Base-by-base conservation (phyloP, 2,888 invertebrate genomes). In the Chrysolina haemoptera region DNA sequence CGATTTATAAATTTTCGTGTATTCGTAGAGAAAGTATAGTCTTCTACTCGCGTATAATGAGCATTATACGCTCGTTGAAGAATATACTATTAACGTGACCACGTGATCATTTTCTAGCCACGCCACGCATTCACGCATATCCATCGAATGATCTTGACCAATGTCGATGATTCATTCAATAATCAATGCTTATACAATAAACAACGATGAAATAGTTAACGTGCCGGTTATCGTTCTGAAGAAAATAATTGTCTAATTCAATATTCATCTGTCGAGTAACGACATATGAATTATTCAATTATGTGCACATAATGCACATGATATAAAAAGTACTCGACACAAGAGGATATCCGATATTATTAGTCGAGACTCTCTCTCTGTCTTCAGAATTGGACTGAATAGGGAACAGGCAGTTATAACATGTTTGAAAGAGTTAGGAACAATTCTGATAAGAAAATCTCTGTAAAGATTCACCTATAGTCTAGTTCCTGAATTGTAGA, bases 231-330 rank as follows among this genome's bases (percentile, higher is more conserved):
- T 67, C 68, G 50, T 72, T 72, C 63, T 68, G 20, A 53, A 68
- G 68, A 67, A 72, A 63, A 72, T 72, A 68, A 72, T 72, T 65
- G 63, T 72, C 68, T 68, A 68, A 72, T 72, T 72, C 68, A 72
- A 72, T 72, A 72, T 53, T 68, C 68, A 68, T 72, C 43, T 59
- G 18, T 22, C 35, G 63, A 62, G 68, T 64, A 68, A 66, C 66
- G 66, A 72, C 35, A 68, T 41, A 68, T 72, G 71, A 68, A 72
- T 72, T 72, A 72, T 72, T 72, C 72, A 72, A 72, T 72, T 62
- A 69, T 62, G 53, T 68, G 41, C 59, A 35, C 59, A 59, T 59
- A 35, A 63, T 63, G 62, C 55, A 35, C 53, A 72, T 66, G 68
- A 68, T 63, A 66, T 72, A 66, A 68, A 72, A 72, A 72, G 72